Evolutionary conservation across 2,113 vertebrate genomes (phyloP).

Genomic region (Ailurus styani): DNA sequence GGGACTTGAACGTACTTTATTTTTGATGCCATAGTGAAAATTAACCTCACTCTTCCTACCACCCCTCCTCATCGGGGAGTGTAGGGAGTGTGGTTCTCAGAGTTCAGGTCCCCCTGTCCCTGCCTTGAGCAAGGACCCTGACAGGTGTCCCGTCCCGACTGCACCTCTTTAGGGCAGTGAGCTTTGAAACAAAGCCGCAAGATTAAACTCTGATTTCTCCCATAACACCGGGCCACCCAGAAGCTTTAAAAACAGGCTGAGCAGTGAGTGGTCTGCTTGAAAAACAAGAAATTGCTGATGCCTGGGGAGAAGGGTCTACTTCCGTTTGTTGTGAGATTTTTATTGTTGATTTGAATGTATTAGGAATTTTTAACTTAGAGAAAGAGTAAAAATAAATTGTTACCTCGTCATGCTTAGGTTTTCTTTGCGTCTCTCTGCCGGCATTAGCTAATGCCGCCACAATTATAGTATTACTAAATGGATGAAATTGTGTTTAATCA

Average conservation of each 20-base stretch:
- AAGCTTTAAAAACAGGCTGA: constrained; percentile 12
- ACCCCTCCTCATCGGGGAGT: background rate
- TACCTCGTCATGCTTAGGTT: constrained; percentile 33
- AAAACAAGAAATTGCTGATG: constrained; percentile 24
- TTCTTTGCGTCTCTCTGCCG: constrained; percentile 1
- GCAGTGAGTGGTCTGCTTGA: background rate
- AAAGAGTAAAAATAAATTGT: constrained; percentile 49
- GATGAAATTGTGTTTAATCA: constrained; percentile 52
- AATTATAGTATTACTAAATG: constrained; percentile 27
- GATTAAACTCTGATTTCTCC: background rate
- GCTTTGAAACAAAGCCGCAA: background rate
- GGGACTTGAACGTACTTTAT: background rate
- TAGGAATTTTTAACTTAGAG: constrained; percentile 50
- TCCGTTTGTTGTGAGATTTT: constrained; percentile 58
- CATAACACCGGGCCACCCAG: background rate
- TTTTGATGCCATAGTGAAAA: constrained; percentile 57
- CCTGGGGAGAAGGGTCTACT: constrained; percentile 45
- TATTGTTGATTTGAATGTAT: constrained; percentile 38
- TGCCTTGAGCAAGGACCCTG: background rate
- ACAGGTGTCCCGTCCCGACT: background rate
- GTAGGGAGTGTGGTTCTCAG: background rate
- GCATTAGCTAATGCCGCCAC: background rate
- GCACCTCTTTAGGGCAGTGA: background rate
- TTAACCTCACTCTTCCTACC: background rate
- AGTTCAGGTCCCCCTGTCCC: background rate